Percentiles rank a stretch among this genome's conserved stretches.
These are phyloP conservation scores for Mayetiola destructor DNA, from an alignment of 2,888 invertebrate genomes.

Conservation along the genomic window DNA sequence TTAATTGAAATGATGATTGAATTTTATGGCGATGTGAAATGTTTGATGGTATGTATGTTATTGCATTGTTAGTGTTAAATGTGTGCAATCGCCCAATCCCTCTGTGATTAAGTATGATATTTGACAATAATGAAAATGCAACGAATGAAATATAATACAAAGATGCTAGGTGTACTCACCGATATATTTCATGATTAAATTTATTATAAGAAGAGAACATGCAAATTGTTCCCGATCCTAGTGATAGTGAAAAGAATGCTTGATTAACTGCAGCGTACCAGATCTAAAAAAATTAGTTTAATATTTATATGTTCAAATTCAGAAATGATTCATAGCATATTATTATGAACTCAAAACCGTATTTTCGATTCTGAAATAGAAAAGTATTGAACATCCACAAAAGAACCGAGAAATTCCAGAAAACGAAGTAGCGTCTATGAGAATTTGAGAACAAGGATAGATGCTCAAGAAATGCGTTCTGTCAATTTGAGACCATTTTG, in stretches of 20 bases:
- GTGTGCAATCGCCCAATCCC: too few species aligned
- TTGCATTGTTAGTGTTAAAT: not conserved
- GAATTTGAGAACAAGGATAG: not conserved
- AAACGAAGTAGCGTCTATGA: not conserved
- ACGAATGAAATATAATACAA: not conserved
- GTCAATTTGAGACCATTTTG: too few species aligned
- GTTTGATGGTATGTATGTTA: not conserved
- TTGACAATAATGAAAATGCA: not conserved
- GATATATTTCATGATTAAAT: constrained; percentile 53
- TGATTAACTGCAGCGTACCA: constrained; percentile 69
- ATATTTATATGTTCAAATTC: too few species aligned
- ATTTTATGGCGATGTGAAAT: not conserved
- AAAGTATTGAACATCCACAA: too few species aligned
- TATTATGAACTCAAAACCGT: not conserved
- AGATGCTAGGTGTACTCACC: constrained; percentile 33
- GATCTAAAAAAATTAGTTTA: constrained; percentile 38
- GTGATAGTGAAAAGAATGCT: constrained; percentile 62
- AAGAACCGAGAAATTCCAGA: not conserved
- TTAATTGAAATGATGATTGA: too few species aligned
- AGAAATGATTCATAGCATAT: not conserved
- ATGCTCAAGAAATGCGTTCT: too few species aligned
- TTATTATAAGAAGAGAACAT: constrained; percentile 68
- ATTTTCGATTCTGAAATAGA: not conserved
- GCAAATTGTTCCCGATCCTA: constrained; percentile 58
- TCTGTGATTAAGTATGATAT: too few species aligned